A percentile compares a stretch with the other conserved stretches of the same genome.
Conservation (phyloP, 2,113 vertebrate species). For the Cryptotis parvus region DNA sequence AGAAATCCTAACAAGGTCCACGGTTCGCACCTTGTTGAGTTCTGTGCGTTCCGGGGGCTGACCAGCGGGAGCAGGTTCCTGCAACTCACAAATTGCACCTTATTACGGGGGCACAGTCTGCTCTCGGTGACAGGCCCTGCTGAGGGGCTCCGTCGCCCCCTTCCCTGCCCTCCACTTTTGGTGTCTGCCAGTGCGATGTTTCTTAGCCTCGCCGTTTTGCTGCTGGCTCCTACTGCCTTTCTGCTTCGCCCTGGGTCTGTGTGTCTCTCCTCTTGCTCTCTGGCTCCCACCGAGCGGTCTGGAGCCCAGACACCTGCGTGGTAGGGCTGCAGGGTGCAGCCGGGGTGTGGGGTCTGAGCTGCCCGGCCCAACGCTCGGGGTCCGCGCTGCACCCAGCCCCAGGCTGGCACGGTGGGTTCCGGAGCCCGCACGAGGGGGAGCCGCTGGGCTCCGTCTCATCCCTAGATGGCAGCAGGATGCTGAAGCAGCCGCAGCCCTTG, state of each 20-base stretch:
- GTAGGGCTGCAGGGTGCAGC: accelerated
- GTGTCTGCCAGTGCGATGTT: background rate
- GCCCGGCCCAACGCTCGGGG: no score
- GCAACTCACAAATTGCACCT: background rate
- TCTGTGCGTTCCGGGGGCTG: background rate
- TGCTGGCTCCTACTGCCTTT: background rate
- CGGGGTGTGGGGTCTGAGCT: accelerated
- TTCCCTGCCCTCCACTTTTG: background rate
- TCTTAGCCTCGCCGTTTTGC: background rate
- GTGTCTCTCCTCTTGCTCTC: background rate
- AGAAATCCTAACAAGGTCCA: background rate
- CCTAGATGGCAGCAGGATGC: slow-evolving; percentile 83
- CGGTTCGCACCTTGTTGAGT: background rate
- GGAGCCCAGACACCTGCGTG: no score
- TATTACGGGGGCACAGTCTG: background rate
- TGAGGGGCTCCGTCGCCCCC: background rate
- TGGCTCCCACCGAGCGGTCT: accelerated
- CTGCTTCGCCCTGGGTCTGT: background rate
- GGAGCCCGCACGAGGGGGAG: no score
- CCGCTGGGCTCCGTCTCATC: slow-evolving; percentile 52
- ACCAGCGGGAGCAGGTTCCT: background rate
- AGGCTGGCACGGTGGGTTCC: background rate
- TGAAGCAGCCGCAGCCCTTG: slow-evolving; percentile 52
- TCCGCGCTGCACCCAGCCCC: background rate
- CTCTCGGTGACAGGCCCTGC: background rate